Base-by-base conservation (phyloP, 92 coral and sea anemone genomes). In the Zoanthus solanderi region DNA sequence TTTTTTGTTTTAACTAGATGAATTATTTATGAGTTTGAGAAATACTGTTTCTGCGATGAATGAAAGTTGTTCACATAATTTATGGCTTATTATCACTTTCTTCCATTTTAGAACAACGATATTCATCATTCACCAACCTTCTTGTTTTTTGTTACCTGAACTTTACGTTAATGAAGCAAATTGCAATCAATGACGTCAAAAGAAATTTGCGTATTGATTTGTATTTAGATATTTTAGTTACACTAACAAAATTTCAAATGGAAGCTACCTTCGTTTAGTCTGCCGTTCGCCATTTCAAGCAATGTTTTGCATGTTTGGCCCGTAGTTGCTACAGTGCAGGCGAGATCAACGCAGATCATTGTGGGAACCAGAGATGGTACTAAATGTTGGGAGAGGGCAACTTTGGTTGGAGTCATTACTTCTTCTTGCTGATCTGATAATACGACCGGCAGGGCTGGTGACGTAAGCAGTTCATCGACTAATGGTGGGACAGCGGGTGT, bases 311-410 rank as follows among this genome's bases (percentile, higher is more conserved):
- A 95, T 9, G 92, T 92, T 16, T 90, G 89, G 88, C 87, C 88
- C 13, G 98, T 66, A n/a, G 88, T 89, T 52, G 90, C 89, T 7
- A 90, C 92, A 2, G 98, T 94, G 75, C 97, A 92, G 57, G 96
- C 93, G 89, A 97, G 83, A 81, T 97, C 99, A 37, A 95, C 65
- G 48, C 97, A 97, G 10, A 97, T 91, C 95, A 97, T 94, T 16
- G 92, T 90, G 15, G 95, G 97, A 2, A 95, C 90, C 72, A 97
- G 88, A 8, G 94, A 87, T 61, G 99, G 96, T 84, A 88, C 84
- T 2, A 96, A 71, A 78, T 89, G 92, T 79, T 91, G 92, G 6
- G 83, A 78, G 48, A 97, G 79, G 4, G 82, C 71, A 56, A 93
- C 83, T 81, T 93, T 94, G 75, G 92, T 91, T 73, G 76, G 88